Evolutionary conservation across 2,797 vertebrate genomes (phyloP).

Genomic region (Octomys mimax): DNA sequence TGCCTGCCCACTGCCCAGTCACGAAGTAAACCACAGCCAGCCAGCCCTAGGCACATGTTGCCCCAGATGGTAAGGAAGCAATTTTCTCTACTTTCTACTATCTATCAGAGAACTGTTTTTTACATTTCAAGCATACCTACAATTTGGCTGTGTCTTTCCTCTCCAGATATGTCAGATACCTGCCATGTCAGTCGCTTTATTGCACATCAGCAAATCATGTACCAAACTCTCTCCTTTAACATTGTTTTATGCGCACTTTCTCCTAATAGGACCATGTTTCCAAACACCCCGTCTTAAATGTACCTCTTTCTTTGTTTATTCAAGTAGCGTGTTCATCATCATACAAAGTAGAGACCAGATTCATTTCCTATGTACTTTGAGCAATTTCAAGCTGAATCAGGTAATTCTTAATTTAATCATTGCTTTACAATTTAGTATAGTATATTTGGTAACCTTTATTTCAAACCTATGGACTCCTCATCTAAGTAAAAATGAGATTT

Average conservation of each 20-base stretch:
- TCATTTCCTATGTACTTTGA: background rate
- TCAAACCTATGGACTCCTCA: background rate
- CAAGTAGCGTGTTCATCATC: background rate
- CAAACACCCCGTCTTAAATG: background rate
- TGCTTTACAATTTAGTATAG: background rate
- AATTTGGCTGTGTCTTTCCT: background rate
- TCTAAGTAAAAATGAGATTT: background rate
- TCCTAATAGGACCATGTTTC: background rate
- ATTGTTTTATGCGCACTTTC: background rate
- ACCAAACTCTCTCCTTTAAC: background rate
- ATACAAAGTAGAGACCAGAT: background rate
- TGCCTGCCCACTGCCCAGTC: background rate
- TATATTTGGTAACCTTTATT: background rate
- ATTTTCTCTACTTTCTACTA: background rate
- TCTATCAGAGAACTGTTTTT: background rate
- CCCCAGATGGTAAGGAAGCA: no score
- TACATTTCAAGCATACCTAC: background rate
- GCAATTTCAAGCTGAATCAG: background rate
- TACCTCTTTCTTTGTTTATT: background rate
- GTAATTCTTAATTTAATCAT: background rate
- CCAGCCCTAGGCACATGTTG: background rate
- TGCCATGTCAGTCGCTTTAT: background rate
- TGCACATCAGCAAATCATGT: background rate
- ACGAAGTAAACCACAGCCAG: background rate
- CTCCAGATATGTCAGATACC: background rate